Evolutionary conservation across 1,140 invertebrate species (phyloP).

Genomic region (Brachionus plicatilis): DNA sequence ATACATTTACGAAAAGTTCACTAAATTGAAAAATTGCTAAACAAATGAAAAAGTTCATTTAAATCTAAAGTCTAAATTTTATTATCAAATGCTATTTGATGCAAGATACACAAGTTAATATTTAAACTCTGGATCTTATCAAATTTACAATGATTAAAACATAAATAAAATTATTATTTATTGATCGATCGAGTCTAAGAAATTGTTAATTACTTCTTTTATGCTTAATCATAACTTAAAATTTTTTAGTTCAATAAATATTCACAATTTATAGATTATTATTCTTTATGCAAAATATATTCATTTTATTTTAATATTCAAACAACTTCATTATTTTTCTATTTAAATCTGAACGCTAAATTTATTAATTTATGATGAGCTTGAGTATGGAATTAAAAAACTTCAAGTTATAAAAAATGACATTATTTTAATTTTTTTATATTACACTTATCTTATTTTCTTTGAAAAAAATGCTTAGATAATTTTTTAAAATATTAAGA

Average conservation of each 20-base stretch:
- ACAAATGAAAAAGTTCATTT: background rate
- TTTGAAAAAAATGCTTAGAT: too few relatives aligned
- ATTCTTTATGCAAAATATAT: background rate
- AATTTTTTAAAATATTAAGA: too few relatives aligned
- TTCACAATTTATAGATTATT: background rate
- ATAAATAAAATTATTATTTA: background rate
- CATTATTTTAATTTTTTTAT: too few relatives aligned
- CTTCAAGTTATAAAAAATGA: too few relatives aligned
- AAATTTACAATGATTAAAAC: too few relatives aligned
- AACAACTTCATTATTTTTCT: background rate
- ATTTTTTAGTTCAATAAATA: background rate
- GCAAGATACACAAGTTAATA: background rate
- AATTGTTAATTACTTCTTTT: background rate
- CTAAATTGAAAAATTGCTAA: too few relatives aligned
- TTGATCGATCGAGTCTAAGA: background rate
- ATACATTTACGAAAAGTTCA: background rate
- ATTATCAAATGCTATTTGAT: background rate
- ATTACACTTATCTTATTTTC: too few relatives aligned
- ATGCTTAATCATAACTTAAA: background rate
- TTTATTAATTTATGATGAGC: background rate
- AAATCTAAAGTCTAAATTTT: background rate
- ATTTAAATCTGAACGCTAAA: background rate
- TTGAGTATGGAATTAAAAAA: too few relatives aligned
- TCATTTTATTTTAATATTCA: background rate
- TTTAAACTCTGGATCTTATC: too few relatives aligned